A percentile compares a stretch with the other conserved stretches of the same genome.
Conservation (phyloP, 1,140 invertebrate species). For the Phenacoccus solenopsis region DNA sequence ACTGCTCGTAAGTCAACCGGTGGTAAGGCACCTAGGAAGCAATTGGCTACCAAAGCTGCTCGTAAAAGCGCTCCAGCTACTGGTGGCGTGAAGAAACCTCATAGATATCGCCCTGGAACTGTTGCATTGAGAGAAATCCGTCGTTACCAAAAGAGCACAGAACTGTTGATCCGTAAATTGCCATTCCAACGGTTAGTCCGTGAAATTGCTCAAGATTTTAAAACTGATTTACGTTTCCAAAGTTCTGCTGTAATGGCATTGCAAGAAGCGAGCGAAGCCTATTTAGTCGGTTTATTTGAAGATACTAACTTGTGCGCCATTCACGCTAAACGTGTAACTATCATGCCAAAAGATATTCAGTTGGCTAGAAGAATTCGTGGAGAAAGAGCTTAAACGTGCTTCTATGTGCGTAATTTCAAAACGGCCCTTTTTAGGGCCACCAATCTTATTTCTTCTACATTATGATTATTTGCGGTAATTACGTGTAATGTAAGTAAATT, state of each 20-base stretch:
- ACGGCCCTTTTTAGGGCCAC: slow-evolving; percentile 30
- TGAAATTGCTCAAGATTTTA: slow-evolving; percentile 73
- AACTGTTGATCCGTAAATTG: slow-evolving; percentile 64
- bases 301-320: slow-evolving; percentile 81
- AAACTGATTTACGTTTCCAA: slow-evolving; percentile 42
- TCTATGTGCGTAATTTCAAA: slow-evolving; percentile 5
- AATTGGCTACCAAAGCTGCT: slow-evolving; percentile 64
- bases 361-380: slow-evolving; percentile 31
- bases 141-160: slow-evolving; percentile 72
- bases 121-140: slow-evolving; percentile 75
- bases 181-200: slow-evolving; percentile 73
- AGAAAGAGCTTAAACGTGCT: slow-evolving; percentile 38
- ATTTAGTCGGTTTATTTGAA: slow-evolving; percentile 68
- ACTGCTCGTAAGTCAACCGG: slow-evolving; percentile 69
- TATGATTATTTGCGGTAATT: too few species aligned
- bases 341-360: slow-evolving; percentile 52
- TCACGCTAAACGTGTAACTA: slow-evolving; percentile 57
- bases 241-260: slow-evolving; percentile 33
- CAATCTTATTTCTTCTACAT: neutral
- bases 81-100: slow-evolving; percentile 69
- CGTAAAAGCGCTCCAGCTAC: slow-evolving; percentile 69
- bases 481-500: too few species aligned
- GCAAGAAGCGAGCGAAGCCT: slow-evolving; percentile 55
- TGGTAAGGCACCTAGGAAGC: slow-evolving; percentile 65
- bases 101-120: slow-evolving; percentile 60